Base-by-base conservation (phyloP, 2,113 vertebrate species). In the Choloepus hoffmanni region DNA sequence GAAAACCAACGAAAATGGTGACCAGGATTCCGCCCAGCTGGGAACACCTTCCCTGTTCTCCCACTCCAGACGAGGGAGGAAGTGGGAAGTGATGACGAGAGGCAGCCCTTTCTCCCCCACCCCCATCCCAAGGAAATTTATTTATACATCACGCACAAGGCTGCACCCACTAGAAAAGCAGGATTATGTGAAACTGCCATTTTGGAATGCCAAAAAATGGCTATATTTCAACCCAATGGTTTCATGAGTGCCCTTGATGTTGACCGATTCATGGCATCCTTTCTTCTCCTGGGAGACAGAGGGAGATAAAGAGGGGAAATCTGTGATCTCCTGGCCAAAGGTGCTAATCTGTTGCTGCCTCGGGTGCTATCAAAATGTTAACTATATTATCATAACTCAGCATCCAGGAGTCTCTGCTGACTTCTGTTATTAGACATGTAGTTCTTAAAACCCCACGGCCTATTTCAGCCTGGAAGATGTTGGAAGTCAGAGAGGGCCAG, bases 391-490 rank as follows among this genome's bases (percentile, higher is more conserved):
- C 30, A 63, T 7, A 68, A 58, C 63, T 45, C 68, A 68, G 13
- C 53, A 53, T 23, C 50, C 76, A 62, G 2, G 28, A 62, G 58
- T 48, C 67, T 96, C 43, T 60, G 24, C 21, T 50, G 14, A 74
- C 24, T 70, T 78, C 18, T 30, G 3, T 65, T 28, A 53, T 33
- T 40, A 60, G 48, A 78, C 24, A 0, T 9, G 0, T 26, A 3
- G 23, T 87, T 26, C 40, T 70, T 53, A 74, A 89, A 82, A 40
- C 15, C 50, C 67, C 30, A 5, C 1, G 3, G 5, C 2, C 88
- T 72, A 45, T 72, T 92, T 94, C 65, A 82, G 18, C 48, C 67
- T 89, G 19, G n/a, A 65, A 92, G 84, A 55, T 63, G 18, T 14
- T 74, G 2, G 3, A 92, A 92, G 58, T 68, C 7, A 58, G 55